phyloP scores from a whole-genome alignment of 2,797 vertebrate species.

The Eutrigla gurnardus region DNA sequence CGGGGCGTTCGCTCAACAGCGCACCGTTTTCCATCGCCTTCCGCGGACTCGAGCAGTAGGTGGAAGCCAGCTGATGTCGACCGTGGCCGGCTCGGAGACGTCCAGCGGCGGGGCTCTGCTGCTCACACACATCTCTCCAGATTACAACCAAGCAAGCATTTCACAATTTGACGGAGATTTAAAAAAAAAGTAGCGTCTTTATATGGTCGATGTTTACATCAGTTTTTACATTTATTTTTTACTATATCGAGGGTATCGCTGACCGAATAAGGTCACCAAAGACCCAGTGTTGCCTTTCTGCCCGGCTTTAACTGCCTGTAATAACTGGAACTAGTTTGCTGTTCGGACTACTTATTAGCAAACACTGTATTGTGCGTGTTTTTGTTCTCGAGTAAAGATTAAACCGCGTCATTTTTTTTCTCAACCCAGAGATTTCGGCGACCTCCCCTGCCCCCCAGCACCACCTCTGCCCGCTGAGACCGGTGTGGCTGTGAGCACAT shows the following conservation, averaged over 20 bases:
- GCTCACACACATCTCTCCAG: slow-evolving; percentile 28
- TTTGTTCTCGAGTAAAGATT: slow-evolving; percentile 51
- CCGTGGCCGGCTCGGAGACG: slow-evolving; percentile 48
- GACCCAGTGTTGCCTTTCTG: slow-evolving; percentile 27
- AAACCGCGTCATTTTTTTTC: slow-evolving; percentile 76
- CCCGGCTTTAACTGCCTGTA: not conserved
- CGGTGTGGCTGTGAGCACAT: slow-evolving; percentile 70
- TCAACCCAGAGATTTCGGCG: slow-evolving; percentile 69
- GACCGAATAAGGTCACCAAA: slow-evolving; percentile 71
- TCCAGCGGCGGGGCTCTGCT: slow-evolving; percentile 11
- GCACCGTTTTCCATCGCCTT: slow-evolving; percentile 51
- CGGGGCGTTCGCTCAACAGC: slow-evolving; percentile 46
- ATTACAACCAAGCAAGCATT: slow-evolving; percentile 3
- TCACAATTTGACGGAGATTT: not conserved
- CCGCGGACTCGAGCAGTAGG: slow-evolving; percentile 58
- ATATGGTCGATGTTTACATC: not conserved
- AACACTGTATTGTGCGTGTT: slow-evolving; percentile 24
- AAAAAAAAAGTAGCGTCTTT: slow-evolving; percentile 2
- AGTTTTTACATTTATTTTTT: slow-evolving; percentile 9
- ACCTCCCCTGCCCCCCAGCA: slow-evolving; percentile 39
- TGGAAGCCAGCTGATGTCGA: slow-evolving; percentile 62
- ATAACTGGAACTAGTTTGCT: slow-evolving; percentile 26
- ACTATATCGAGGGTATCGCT: slow-evolving; percentile 35
- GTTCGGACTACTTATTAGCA: slow-evolving; percentile 23
- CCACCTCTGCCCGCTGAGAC: slow-evolving; percentile 63